Percentiles rank a stretch among this genome's conserved stretches.
phyloP scores from a whole-genome alignment of 2,888 invertebrate genomes.

The Lycaena phlaeas region DNA sequence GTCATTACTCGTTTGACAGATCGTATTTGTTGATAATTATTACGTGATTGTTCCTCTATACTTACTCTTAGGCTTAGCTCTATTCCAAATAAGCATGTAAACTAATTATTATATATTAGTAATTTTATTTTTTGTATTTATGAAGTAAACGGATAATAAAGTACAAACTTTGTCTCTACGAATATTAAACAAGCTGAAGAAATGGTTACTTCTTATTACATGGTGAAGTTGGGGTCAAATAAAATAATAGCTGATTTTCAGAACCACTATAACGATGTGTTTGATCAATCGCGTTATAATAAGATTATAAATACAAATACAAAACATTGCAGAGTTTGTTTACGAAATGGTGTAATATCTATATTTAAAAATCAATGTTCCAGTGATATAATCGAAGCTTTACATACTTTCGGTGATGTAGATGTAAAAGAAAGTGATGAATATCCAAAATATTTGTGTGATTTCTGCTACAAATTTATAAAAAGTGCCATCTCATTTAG shows the following conservation, averaged over 20 bases:
- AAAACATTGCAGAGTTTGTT: slow-evolving; percentile 40
- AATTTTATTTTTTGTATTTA: no score
- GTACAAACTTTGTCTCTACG: no score
- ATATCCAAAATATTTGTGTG: slow-evolving; percentile 41
- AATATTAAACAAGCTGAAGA: no score
- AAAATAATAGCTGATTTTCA: slow-evolving; percentile 15
- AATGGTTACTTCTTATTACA: slow-evolving; percentile 29
- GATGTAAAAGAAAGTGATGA: slow-evolving; percentile 32
- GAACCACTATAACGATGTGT: slow-evolving; percentile 19
- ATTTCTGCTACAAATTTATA: slow-evolving; percentile 37
- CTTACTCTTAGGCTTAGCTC: no score
- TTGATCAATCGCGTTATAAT: slow-evolving; percentile 11
- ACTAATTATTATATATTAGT: no score
- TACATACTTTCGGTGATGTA: slow-evolving; percentile 34
- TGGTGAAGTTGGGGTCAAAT: slow-evolving; percentile 22
- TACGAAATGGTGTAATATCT: slow-evolving; percentile 33
- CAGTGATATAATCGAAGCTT: slow-evolving; percentile 32
- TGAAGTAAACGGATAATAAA: no score
- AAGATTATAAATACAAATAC: slow-evolving; percentile 5
- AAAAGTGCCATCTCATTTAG: slow-evolving; percentile 38
- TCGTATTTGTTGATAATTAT: no score
- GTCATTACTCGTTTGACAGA: no score
- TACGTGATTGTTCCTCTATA: no score
- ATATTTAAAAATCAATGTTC: slow-evolving; percentile 28
- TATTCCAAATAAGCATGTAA: no score